Evolutionary conservation across 1,140 invertebrate genomes (phyloP), one percentile per base, ranked within the genome.

Genomic region (Trialeurodes vaporariorum): DNA sequence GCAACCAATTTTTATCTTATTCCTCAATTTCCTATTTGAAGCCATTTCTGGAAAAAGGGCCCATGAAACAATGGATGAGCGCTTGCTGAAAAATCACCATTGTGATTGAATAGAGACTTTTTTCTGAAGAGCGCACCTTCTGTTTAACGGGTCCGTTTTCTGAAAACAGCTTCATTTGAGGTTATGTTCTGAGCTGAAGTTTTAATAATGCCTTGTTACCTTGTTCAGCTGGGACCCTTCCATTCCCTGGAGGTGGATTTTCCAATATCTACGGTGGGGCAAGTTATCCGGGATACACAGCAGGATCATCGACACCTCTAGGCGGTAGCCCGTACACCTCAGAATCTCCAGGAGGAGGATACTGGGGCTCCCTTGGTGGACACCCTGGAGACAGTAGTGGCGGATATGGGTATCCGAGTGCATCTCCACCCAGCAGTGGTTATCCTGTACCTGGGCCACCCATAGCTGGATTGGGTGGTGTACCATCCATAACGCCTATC

Each of bases 321-420:
- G 66, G 67, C 24, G 62, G 66, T 40, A 69, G 69, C 61, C 75
- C 78, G 12, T 78, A 77, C 70, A 79, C 81, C 21, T 71, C 74
- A 72, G 75, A 67, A 12, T 21, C 27, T 17, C 67, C 72, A 22
- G 68, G n/a, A n/a, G n/a, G 66, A 59, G 72, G 13, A 25, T 78
- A 79, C 26, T 73, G 75, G 40, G 79, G 79, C 66, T 77, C 79
- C n/a, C 67, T 70, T 22, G 69, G 68, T 24, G 68, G 67, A 9
- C 79, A 80, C 27, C 64, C 62, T 17, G 69, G 49, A 2, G 65
- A 70, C 25, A 49, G 59, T 21, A 62, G 65, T 27, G 67, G 49
- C 2, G 67, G 63, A 23, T 68, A 65, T 34, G 49, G 63, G 22
- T 49, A 58, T 23, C 23, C 25, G 2, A n/a, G 27, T 1, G 34